Evolutionary conservation across 2,797 vertebrate species (phyloP).

Genomic region (Ficedula albicollis): DNA sequence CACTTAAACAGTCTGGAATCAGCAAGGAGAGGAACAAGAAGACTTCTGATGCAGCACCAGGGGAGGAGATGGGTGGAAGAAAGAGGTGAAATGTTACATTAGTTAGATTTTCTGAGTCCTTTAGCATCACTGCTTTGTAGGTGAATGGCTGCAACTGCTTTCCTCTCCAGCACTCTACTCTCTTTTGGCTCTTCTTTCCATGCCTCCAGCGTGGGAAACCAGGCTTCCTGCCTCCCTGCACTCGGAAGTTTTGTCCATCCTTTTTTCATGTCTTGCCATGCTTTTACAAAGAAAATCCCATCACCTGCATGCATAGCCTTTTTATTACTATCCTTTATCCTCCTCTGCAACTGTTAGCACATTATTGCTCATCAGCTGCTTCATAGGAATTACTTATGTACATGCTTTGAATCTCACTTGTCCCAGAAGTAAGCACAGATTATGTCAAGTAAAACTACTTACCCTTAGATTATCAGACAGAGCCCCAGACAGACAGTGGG

Average conservation of each 20-base stretch:
- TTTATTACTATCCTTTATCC: not conserved
- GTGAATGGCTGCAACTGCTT: not conserved
- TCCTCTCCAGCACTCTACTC: not conserved
- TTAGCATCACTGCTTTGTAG: not conserved
- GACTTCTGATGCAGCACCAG: not conserved
- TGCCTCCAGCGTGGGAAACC: not conserved
- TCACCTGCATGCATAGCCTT: not conserved
- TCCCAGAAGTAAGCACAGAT: not conserved
- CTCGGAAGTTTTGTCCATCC: not conserved
- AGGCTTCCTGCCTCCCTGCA: not conserved
- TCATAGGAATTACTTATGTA: not conserved
- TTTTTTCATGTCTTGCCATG: not conserved
- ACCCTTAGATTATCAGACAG: constrained; percentile 1
- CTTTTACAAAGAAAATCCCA: not conserved
- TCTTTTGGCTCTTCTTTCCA: not conserved
- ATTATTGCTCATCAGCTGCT: not conserved
- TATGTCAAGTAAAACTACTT: not conserved
- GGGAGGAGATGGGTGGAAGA: not conserved
- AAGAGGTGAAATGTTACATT: not conserved
- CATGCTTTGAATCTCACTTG: not conserved
- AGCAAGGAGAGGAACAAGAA: not conserved
- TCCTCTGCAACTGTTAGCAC: not conserved
- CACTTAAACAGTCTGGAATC: not conserved
- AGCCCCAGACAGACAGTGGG: not conserved
- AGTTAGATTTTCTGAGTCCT: not conserved